Base-by-base conservation (phyloP, 2,113 vertebrate species). In the Phoenicopterus ruber region DNA sequence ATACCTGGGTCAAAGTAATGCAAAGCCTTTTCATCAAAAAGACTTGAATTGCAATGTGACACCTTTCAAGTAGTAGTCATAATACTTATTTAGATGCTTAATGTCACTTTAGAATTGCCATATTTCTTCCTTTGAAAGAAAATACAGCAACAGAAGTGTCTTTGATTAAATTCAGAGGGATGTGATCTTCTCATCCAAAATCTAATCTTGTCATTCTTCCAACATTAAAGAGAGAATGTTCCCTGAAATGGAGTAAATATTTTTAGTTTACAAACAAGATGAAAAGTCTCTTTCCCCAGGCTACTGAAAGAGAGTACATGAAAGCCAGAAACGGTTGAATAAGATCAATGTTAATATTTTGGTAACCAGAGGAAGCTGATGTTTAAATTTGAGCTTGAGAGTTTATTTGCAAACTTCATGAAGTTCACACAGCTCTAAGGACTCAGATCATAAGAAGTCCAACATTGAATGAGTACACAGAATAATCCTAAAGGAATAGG, bases 201-300 rank as follows among this genome's bases (percentile, higher is more conserved):
- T 88, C 28, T 86, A 80, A 96, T 94, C 55, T 63, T 93, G 70
- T 85, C 52, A 74, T 77, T 91, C 70, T 94, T 67, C 72, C 54
- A 93, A 90, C 40, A 86, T 90, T 78, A 95, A 88, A 78, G 62
- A 63, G 62, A 79, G 46, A 79, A 38, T 95, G 78, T 91, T 90
- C 34, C 36, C 44, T 79, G 61, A 87, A 94, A 82, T 18, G 49
- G 13, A 80, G 91, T 84, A 76, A 88, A 91, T 91, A 88, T 69
- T 88, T 79, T 67, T 93, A 31, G 82, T 96, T 97, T 88, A 91
- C 69, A 92, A 96, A 88, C 46, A 88, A 84, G 92, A 93, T 72
- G 58, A 96, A 91, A 84, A 88, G 59, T 88, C 31, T 93, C 11
- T 90, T 97, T 95, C 62, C 70, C 44, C 50, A 85, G 91, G 82